These are phyloP conservation scores for Ptychochromis oligacanthus DNA, from an alignment of 2,113 vertebrate species.

Conservation along the genomic window DNA sequence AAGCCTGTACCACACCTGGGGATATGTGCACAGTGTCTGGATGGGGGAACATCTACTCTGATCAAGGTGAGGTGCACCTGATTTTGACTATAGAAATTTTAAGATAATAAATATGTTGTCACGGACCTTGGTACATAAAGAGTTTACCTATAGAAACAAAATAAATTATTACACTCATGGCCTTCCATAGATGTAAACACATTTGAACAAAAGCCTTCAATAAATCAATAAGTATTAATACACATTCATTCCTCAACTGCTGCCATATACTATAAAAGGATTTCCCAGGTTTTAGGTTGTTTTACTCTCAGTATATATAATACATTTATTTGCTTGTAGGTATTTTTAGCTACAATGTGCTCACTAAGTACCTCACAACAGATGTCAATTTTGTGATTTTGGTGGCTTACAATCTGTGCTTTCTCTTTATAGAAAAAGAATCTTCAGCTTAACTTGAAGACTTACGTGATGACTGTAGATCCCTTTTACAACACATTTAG, in stretches of 20 bases:
- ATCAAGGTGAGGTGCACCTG: constrained; percentile 53
- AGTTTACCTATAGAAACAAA: background rate
- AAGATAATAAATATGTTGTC: background rate
- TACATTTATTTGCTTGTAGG: background rate
- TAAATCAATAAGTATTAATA: background rate
- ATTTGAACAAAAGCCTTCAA: background rate
- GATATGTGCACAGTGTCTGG: constrained; percentile 76
- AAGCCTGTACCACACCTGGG: constrained; percentile 57
- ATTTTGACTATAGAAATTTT: background rate
- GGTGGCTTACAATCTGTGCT: background rate
- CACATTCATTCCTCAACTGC: background rate
- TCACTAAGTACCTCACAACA: background rate
- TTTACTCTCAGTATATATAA: background rate
- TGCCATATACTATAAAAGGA: background rate
- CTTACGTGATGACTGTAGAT: background rate
- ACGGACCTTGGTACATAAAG: background rate
- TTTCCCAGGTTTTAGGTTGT: background rate
- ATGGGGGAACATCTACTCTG: constrained; percentile 77
- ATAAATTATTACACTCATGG: background rate
- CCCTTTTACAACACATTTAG: background rate
- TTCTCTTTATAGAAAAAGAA: too few species aligned
- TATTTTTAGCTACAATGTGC: background rate
- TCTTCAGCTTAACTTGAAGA: background rate
- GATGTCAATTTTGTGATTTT: background rate
- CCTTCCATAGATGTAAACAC: background rate